Conservation (phyloP, 2,888 invertebrate species). For the Sinhomidia bicolor region DNA sequence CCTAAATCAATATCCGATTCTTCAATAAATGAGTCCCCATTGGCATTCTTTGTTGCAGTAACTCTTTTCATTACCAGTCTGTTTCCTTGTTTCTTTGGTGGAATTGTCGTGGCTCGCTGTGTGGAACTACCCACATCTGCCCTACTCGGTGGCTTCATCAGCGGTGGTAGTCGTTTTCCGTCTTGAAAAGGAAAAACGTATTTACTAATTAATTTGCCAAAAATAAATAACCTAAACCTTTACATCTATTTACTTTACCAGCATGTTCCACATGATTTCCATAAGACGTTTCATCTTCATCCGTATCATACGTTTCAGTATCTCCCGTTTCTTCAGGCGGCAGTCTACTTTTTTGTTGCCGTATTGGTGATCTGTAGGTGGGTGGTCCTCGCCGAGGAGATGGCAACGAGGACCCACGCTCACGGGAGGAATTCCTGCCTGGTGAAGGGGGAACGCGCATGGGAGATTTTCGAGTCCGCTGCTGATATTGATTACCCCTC, state of each 20-base stretch:
- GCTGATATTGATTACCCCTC: neutral
- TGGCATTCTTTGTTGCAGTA: conserved; percentile 6
- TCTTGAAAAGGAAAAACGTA: too few species aligned
- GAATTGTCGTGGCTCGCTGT: neutral
- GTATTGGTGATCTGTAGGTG: neutral
- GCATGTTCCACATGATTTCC: neutral
- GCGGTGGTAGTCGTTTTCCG: neutral
- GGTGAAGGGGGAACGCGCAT: neutral
- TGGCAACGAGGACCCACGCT: neutral
- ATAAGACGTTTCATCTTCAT: neutral
- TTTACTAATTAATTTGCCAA: neutral
- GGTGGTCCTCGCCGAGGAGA: neutral
- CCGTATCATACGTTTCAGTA: neutral
- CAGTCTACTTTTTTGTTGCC: neutral
- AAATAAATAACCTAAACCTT: too few species aligned
- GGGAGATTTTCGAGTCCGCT: neutral
- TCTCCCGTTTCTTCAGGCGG: neutral
- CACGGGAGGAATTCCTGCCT: too few species aligned
- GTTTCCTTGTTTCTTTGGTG: conserved; percentile 31
- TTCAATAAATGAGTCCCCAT: conserved; percentile 48
- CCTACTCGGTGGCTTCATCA: neutral
- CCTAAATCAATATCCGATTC: conserved; percentile 48
- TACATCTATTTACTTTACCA: too few species aligned
- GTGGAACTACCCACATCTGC: too few species aligned
- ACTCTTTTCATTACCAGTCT: conserved; percentile 55